A percentile compares a stretch with the other conserved stretches of the same genome.
These are phyloP conservation scores for Volucella zonaria DNA, from an alignment of 2,888 invertebrate genomes.

Conservation along the genomic window DNA sequence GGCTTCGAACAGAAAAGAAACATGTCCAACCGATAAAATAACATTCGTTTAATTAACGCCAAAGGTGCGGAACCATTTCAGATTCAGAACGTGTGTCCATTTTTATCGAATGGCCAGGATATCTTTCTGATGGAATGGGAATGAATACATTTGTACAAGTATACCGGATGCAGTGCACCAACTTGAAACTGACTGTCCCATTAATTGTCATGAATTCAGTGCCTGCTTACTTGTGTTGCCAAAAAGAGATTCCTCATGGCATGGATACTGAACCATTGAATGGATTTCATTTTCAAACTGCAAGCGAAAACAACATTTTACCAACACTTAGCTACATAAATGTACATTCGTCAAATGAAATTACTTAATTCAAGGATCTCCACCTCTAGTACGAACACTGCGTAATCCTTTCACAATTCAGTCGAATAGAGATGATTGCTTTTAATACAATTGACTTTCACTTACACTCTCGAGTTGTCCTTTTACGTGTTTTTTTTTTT, in stretches of 20 bases:
- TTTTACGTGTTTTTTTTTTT: conserved; percentile 25
- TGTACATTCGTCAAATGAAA: conserved; percentile 3
- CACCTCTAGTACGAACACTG: neutral
- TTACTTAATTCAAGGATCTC: neutral
- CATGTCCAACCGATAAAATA: conserved; percentile 47
- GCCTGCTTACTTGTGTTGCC: neutral
- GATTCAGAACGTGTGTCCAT: conserved; percentile 21
- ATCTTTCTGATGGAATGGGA: neutral
- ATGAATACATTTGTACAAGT: neutral
- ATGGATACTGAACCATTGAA: too few species aligned
- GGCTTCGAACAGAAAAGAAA: conserved; percentile 53
- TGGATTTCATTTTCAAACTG: too few species aligned
- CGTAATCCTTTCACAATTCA: conserved; percentile 37
- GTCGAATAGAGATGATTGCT: conserved; percentile 36
- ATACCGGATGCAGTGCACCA: neutral
- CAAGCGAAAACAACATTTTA: neutral
- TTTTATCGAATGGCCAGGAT: conserved; percentile 23
- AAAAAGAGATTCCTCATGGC: too few species aligned
- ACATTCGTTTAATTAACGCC: conserved; percentile 63
- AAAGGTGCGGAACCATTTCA: conserved; percentile 61
- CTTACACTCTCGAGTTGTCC: conserved; percentile 13
- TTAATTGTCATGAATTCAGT: neutral
- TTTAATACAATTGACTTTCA: conserved; percentile 49
- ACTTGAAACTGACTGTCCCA: neutral
- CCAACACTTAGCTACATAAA: neutral